Percentiles rank a stretch among this genome's conserved stretches.
phyloP scores from a whole-genome alignment of 1,140 invertebrate genomes.

The Drosophila ogumai region DNA sequence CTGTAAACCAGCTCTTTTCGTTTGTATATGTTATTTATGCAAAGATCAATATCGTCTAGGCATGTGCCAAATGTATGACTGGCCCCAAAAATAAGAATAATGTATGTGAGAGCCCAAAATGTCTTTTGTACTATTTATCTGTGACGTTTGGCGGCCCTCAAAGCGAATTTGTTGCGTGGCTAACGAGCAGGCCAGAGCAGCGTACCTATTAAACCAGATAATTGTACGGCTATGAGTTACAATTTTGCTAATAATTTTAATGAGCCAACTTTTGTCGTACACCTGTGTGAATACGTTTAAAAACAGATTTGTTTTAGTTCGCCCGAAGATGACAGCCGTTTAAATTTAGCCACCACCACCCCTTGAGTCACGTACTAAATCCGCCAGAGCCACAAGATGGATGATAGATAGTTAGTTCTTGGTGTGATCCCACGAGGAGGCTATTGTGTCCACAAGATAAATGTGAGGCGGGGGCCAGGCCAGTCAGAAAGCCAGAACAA shows the following conservation, averaged over 20 bases:
- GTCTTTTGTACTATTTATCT: conserved; percentile 33
- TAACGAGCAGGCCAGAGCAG: conserved; percentile 25
- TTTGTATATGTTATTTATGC: neutral
- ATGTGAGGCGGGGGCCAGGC: conserved; percentile 41
- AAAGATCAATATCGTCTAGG: conserved; percentile 15
- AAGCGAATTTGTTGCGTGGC: conserved; percentile 42
- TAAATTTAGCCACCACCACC: conserved; percentile 63
- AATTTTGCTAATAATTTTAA: conserved; percentile 77
- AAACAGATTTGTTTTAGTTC: conserved; percentile 77
- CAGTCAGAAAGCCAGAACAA: conserved; percentile 50
- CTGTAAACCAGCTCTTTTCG: neutral
- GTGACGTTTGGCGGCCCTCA: conserved; percentile 53
- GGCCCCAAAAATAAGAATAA: conserved; percentile 14
- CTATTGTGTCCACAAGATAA: conserved; percentile 24
- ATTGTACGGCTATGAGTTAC: conserved; percentile 31
- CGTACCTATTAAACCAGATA: conserved; percentile 38
- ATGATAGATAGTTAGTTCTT: conserved; percentile 43
- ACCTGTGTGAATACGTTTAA: conserved; percentile 80
- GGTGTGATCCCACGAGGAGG: neutral
- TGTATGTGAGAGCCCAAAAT: neutral
- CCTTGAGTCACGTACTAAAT: conserved; percentile 40
- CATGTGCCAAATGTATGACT: conserved; percentile 10
- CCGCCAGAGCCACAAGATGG: conserved; percentile 11
- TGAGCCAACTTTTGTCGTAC: conserved; percentile 77
- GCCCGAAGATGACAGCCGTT: conserved; percentile 57